Percentiles rank a stretch among this genome's conserved stretches.
Evolutionary conservation across 2,888 invertebrate genomes (phyloP).

Genomic region (Rhorus exstirpatorius): DNA sequence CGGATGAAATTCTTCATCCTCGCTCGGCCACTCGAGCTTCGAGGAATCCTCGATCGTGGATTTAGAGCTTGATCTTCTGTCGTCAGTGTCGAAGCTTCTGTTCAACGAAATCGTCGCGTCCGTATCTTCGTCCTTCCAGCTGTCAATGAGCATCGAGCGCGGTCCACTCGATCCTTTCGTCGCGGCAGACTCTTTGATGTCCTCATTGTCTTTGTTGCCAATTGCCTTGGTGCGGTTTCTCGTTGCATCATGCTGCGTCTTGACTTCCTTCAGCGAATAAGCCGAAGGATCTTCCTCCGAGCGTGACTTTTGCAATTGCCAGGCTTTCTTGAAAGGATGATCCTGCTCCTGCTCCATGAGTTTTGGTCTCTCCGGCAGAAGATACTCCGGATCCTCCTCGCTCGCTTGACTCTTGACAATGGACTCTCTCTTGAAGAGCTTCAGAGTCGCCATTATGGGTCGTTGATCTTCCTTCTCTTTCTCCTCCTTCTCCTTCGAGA

Average conservation of each 20-base stretch:
- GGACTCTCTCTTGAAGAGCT: conserved; percentile 83
- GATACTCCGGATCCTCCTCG: conserved; percentile 84
- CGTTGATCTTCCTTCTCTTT: conserved; percentile 59
- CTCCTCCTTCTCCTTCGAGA: conserved; percentile 68
- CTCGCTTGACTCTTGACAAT: conserved; percentile 85
- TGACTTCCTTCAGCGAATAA: conserved; percentile 76
- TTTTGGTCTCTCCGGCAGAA: conserved; percentile 84
- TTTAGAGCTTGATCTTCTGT: conserved; percentile 68
- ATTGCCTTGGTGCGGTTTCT: conserved; percentile 31
- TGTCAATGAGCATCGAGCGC: conserved; percentile 70
- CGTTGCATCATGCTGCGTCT: conserved; percentile 29
- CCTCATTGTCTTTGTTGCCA: conserved; percentile 60
- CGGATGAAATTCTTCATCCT: conserved; percentile 76
- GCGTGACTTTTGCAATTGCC: conserved; percentile 84
- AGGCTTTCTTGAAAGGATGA: conserved; percentile 84
- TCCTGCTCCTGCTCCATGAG: conserved; percentile 84
- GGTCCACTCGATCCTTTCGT: conserved; percentile 64
- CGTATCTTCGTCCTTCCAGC: conserved; percentile 22
- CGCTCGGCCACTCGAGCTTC: conserved; percentile 75
- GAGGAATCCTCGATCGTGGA: conserved; percentile 72
- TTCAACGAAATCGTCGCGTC: conserved; percentile 26
- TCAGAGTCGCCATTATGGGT: conserved; percentile 72
- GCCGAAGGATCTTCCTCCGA: conserved; percentile 83
- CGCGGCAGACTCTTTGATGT: neutral
- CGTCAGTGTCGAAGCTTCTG: conserved; percentile 75